Evolutionary conservation across 37 sponge, comb jelly and placozoan genomes (phyloP).

Genomic region (Hexactinellida sp.): DNA sequence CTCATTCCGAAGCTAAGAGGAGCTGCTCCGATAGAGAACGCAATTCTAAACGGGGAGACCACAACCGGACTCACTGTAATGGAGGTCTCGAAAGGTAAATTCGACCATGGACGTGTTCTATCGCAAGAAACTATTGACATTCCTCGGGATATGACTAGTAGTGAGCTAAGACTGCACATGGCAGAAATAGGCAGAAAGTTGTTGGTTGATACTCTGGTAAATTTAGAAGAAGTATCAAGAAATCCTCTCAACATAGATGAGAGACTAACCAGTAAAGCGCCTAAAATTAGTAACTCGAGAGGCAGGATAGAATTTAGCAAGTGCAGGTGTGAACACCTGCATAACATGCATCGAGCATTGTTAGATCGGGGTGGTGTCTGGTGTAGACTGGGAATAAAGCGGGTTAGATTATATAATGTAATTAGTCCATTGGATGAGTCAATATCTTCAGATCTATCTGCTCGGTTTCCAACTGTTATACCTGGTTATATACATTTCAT

Average conservation of each 20-base stretch:
- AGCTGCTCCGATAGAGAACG: not conserved
- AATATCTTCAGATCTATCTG: not conserved
- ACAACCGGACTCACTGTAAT: not conserved
- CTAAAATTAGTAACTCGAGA: not conserved
- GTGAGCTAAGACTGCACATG: not conserved
- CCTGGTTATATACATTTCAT: not conserved
- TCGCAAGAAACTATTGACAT: not conserved
- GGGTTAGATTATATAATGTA: not conserved
- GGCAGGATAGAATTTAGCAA: not conserved
- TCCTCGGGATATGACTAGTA: not conserved
- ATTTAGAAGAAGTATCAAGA: not conserved
- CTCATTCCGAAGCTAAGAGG: not conserved
- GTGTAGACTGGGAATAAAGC: not conserved
- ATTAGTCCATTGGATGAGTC: not conserved
- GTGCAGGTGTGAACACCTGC: not conserved
- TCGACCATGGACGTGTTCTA: not conserved
- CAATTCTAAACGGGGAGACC: not conserved
- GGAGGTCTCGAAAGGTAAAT: not conserved
- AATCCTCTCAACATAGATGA: not conserved
- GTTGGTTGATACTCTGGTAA: not conserved
- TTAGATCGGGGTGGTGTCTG: not conserved
- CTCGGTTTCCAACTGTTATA: not conserved
- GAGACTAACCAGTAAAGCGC: not conserved
- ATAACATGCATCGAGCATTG: slow-evolving; percentile 5
- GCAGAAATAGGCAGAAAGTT: not conserved